These are phyloP conservation scores for Echinarachnius parma DNA, from an alignment of 53 echinoderm and acorn worm species.

Conservation along the genomic window DNA sequence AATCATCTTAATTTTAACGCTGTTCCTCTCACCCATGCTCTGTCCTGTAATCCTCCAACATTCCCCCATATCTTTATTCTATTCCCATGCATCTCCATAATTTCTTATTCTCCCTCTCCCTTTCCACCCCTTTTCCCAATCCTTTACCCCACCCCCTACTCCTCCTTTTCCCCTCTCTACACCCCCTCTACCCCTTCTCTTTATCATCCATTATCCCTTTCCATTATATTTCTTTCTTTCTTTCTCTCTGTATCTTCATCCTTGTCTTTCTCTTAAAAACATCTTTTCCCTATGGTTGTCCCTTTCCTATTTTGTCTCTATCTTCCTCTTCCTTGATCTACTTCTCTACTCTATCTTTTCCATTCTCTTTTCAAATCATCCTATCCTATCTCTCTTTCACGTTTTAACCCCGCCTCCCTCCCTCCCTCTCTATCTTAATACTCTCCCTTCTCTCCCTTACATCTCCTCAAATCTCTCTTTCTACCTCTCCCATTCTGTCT, in stretches of 20 bases:
- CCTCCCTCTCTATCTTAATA: not conserved
- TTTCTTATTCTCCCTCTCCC: not conserved
- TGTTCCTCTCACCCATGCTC: no score
- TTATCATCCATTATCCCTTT: not conserved
- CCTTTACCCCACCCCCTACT: not conserved
- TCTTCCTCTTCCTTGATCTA: not conserved
- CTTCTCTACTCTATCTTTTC: not conserved
- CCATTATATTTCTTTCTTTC: not conserved
- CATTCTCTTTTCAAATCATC: not conserved
- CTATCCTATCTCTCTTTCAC: not conserved
- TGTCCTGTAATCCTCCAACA: no score
- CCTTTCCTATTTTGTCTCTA: not conserved
- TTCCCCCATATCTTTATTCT: no score
- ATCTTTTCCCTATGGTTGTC: not conserved
- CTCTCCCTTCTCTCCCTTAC: not conserved
- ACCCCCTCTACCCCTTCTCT: not conserved
- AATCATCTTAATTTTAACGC: no score
- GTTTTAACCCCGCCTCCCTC: not conserved
- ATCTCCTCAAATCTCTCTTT: not conserved
- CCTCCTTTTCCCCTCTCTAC: not conserved
- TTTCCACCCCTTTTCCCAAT: not conserved
- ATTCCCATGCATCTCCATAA: no score
- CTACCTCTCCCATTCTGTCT: constrained; percentile 10
- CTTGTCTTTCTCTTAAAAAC: not conserved
- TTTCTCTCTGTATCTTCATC: not conserved